Evolutionary conservation across 2,113 vertebrate genomes (phyloP).

Genomic region (Ochotona curzoniae): DNA sequence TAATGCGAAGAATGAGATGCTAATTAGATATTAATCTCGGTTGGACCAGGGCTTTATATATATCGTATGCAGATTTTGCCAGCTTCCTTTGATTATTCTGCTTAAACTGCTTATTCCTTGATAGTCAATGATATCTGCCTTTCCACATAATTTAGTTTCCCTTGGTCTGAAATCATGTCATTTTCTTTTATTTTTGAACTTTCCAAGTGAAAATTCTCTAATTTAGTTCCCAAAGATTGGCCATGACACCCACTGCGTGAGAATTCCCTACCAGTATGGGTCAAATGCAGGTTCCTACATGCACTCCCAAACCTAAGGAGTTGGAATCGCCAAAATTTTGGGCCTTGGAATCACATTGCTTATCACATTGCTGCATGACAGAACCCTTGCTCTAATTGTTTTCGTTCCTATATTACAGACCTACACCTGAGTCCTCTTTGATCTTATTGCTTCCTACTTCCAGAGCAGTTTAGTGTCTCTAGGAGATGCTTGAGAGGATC

Average conservation of each 20-base stretch:
- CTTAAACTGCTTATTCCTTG: background rate
- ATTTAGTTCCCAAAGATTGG: background rate
- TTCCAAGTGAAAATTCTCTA: constrained; percentile 38
- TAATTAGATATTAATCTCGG: constrained; percentile 30
- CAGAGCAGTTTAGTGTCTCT: constrained; percentile 66
- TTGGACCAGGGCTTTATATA: background rate
- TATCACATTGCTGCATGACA: background rate
- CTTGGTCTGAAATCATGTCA: background rate
- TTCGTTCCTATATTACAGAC: constrained; percentile 45
- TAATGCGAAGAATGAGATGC: background rate
- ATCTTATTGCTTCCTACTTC: constrained; percentile 67
- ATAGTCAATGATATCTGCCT: background rate
- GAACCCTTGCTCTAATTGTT: constrained; percentile 54
- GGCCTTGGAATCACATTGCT: constrained; percentile 13
- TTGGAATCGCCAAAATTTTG: background rate
- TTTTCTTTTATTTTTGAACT: background rate
- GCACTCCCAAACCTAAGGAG: background rate
- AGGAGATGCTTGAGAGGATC: constrained; percentile 67
- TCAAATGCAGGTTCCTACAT: background rate
- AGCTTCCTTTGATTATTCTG: constrained; percentile 49
- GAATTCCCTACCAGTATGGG: background rate
- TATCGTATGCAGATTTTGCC: background rate
- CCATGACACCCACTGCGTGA: background rate
- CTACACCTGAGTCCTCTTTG: constrained; percentile 60
- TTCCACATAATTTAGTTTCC: background rate